Evolutionary conservation across 2,113 vertebrate species (phyloP), one percentile per base, ranked within the genome.

Genomic region (Chelonoidis abingdonii): DNA sequence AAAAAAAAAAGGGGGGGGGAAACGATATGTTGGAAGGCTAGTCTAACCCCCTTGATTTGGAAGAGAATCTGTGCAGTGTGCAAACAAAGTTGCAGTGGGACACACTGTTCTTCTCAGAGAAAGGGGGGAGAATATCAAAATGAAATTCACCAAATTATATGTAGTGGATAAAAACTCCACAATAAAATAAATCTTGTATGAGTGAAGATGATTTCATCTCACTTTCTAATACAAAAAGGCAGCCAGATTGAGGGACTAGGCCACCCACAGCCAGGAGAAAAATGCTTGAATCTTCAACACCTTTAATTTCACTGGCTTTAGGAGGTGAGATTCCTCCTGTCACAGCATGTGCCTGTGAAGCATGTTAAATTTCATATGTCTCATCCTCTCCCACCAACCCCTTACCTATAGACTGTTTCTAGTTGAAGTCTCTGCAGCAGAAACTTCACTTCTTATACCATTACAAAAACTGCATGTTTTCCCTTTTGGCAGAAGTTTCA

Each of bases 291-390:
- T 97, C 86, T 93, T 94, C 86, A 88, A 52, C 92, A 95, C 83
- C 93, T 97, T 98, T 97, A 94, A 97, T 98, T 72, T 98, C 62
- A 87, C 1, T 27, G 89, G 86, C 93, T 97, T 92, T 69, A 95
- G 89, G 93, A 98, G 96, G 95, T 97, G 97, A 97, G 94, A 97
- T 94, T 92, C 24, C 1, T 96, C 76, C 88, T 96, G 81, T 97
- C 97, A 89, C 95, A 97, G 95, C 90, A 83, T 92, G 93, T 62
- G 59, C 95, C 93, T 78, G 81, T 93, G 93, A 97, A 97, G 85
- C 62, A 91, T 89, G 89, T 75, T 95, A 88, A n/a, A 95, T 96
- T 97, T 96, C 78, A 88, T 92, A 86, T 35, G 9, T 35, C 83
- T 96, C 9, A 2, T 96, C 85, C 75, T 95, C 44, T 49, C 25